A percentile compares a stretch with the other conserved stretches of the same genome.
Evolutionary conservation across 1,140 invertebrate genomes (phyloP).

Genomic region (Ridgeia piscesae): DNA sequence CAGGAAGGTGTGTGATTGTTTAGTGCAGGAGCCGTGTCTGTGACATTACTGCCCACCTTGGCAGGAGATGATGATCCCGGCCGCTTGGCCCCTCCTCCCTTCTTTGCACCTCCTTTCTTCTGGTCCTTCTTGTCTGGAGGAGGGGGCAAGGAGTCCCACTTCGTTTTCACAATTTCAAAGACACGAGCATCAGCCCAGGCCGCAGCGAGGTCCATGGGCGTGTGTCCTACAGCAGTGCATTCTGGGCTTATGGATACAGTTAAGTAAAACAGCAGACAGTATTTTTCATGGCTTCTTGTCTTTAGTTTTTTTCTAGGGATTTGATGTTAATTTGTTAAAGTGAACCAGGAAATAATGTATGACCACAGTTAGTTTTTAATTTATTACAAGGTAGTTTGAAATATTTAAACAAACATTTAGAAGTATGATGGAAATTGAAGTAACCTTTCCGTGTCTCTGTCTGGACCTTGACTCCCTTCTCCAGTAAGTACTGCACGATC

Average conservation of each 20-base stretch:
- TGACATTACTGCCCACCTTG: neutral
- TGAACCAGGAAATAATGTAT: conserved; percentile 2
- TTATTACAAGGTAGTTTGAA: neutral
- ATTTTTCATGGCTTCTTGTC: too few species aligned
- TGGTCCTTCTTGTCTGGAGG: conserved; percentile 41
- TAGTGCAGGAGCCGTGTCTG: conserved; percentile 1
- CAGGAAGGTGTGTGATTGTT: conserved; percentile 5
- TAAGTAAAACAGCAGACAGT: too few species aligned
- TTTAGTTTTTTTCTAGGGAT: too few species aligned
- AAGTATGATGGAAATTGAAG: neutral
- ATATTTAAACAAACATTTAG: neutral
- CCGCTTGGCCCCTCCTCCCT: conserved; percentile 36
- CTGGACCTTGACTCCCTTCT: conserved; percentile 53
- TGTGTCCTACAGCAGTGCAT: conserved; percentile 44
- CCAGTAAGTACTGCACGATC: conserved; percentile 54
- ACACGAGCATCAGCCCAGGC: conserved; percentile 54
- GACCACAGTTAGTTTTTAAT: neutral
- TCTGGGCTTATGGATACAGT: neutral
- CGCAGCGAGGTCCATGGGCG: conserved; percentile 50
- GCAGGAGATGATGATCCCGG: conserved; percentile 32
- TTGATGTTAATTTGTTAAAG: neutral
- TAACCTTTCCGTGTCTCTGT: conserved; percentile 56
- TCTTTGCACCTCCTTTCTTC: conserved; percentile 37
- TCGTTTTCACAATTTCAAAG: conserved; percentile 48
- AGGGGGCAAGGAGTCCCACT: conserved; percentile 50